Evolutionary conservation across 2,797 vertebrate genomes (phyloP).

Genomic region (Amblyraja radiata): DNA sequence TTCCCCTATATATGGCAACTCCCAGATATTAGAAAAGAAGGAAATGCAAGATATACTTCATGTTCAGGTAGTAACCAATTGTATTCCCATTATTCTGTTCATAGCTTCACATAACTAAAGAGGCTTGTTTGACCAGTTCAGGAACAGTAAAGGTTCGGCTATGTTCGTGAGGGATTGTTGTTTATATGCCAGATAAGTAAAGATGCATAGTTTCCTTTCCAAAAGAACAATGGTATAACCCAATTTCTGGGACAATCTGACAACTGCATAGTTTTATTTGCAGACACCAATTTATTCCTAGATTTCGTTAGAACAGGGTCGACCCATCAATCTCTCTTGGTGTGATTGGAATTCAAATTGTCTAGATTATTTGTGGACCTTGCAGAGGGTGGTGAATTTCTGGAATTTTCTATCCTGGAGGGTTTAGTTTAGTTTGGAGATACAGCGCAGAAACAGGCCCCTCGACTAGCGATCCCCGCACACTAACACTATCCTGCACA

Average conservation of each 20-base stretch:
- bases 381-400: too few relatives aligned
- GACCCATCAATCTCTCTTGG: not conserved
- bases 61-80: not conserved
- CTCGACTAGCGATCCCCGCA: too few relatives aligned
- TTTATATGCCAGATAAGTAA: too few relatives aligned
- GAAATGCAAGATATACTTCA: not conserved
- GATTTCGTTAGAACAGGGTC: not conserved
- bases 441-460: too few relatives aligned
- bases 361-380: not conserved
- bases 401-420: too few relatives aligned
- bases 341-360: not conserved
- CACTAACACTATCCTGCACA: too few relatives aligned
- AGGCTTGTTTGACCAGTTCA: not conserved
- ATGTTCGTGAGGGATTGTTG: not conserved
- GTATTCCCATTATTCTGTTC: not conserved
- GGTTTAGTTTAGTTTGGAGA: too few relatives aligned
- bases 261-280: not conserved
- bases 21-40: not conserved
- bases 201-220: too few relatives aligned
- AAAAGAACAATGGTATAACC: too few relatives aligned
- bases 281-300: not conserved
- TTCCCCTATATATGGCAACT: not conserved
- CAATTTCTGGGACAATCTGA: not conserved
- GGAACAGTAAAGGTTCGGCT: not conserved
- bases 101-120: not conserved